Percentiles rank a stretch among this genome's conserved stretches.
phyloP scores from a whole-genome alignment of 1,140 invertebrate genomes.

The Drosophila orosa region DNA sequence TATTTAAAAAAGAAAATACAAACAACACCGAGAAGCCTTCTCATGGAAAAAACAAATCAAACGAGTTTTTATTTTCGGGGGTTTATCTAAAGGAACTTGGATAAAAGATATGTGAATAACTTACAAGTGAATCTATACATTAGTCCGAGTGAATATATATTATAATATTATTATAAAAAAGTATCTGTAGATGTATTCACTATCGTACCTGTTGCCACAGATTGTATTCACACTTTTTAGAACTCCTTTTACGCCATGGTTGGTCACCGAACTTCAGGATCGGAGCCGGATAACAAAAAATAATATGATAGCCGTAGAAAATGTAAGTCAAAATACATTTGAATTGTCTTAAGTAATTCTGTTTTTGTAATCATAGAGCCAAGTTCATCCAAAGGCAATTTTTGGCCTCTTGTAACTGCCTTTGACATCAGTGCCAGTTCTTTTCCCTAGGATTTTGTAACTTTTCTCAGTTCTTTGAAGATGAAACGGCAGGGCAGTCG shows the following conservation, averaged over 20 bases:
- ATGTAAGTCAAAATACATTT: not conserved
- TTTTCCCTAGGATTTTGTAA: too few relatives aligned
- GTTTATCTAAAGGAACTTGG: not conserved
- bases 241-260: not conserved
- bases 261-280: not conserved
- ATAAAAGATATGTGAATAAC: too few relatives aligned
- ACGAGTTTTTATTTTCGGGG: conserved; percentile 19
- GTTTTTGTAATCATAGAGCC: too few relatives aligned
- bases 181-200: not conserved
- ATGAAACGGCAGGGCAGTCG: too few relatives aligned
- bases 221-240: not conserved
- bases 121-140: too few relatives aligned
- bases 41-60: conserved; percentile 59
- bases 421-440: too few relatives aligned
- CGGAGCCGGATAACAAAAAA: not conserved
- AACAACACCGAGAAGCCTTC: conserved; percentile 79
- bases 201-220: not conserved
- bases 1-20: conserved; percentile 69
- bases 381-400: too few relatives aligned
- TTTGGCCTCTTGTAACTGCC: too few relatives aligned
- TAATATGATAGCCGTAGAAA: not conserved
- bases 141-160: too few relatives aligned
- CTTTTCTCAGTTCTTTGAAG: too few relatives aligned
- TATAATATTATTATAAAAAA: too few relatives aligned
- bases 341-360: too few relatives aligned